Percentiles rank a stretch among this genome's conserved stretches.
Conservation (phyloP, 2,797 vertebrate species). For the Bovichtus variegatus region DNA sequence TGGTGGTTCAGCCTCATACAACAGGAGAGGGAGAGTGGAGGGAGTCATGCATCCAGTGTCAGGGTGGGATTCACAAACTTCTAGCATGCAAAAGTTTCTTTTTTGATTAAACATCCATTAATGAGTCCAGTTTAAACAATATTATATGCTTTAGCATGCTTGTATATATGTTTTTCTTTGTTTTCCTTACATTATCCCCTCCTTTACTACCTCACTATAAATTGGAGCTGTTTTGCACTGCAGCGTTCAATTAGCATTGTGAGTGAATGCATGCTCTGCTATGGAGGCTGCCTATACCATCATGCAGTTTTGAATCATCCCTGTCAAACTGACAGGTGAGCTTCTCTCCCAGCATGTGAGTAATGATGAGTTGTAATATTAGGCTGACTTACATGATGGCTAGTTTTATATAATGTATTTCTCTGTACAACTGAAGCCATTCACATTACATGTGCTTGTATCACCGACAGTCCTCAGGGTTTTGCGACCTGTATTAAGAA, state of each 20-base stretch:
- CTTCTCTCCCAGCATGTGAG: constrained; percentile 50
- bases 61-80: constrained; percentile 12
- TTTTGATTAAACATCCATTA: neutral
- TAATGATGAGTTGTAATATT: constrained; percentile 51
- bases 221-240: constrained; percentile 26
- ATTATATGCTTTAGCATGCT: neutral
- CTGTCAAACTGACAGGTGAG: constrained; percentile 63
- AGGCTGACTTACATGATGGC: neutral
- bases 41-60: constrained; percentile 38
- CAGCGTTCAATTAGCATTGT: constrained; percentile 44
- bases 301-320: constrained; percentile 38
- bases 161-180: neutral
- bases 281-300: constrained; percentile 26
- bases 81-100: neutral
- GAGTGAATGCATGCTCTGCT: constrained; percentile 6
- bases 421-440: neutral
- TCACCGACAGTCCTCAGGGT: neutral
- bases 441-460: neutral
- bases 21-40: constrained; percentile 22
- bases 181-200: neutral
- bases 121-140: neutral
- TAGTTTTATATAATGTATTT: no score
- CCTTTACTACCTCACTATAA: constrained; percentile 2
- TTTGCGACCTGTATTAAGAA: constrained; percentile 9
- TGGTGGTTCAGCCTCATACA: constrained; percentile 40